phyloP scores from a whole-genome alignment of 1,140 invertebrate species.

The Steinernema feltiae region DNA sequence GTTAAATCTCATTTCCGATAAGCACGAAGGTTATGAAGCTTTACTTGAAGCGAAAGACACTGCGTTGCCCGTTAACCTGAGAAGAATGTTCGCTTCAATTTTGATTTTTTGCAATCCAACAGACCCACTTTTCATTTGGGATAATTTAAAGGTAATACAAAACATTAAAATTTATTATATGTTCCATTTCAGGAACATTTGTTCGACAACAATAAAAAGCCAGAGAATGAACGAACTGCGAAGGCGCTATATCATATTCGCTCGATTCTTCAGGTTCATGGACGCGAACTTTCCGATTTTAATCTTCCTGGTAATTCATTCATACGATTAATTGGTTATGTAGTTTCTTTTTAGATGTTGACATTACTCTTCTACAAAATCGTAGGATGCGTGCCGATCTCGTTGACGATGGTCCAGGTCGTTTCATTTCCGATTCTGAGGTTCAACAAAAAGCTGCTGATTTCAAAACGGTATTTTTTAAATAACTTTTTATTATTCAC shows the following conservation, averaged over 20 bases:
- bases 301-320: not conserved
- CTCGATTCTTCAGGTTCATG: not conserved
- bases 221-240: not conserved
- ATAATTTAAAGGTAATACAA: not conserved
- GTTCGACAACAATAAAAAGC: not conserved
- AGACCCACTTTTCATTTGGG: not conserved
- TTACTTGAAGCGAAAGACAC: not conserved
- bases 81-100: not conserved
- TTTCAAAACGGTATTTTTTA: not conserved
- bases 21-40: not conserved
- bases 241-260: not conserved
- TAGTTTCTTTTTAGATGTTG: not conserved
- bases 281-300: not conserved
- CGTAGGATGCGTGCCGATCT: not conserved
- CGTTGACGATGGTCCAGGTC: not conserved
- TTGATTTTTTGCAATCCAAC: not conserved
- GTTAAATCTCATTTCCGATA: not conserved
- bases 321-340: too few species aligned
- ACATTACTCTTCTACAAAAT: not conserved
- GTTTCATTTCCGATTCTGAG: not conserved
- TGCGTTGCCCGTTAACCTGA: not conserved
- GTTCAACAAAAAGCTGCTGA: not conserved
- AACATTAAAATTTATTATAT: not conserved
- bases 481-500: not conserved
- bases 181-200: not conserved